Conservation (phyloP, 2,113 vertebrate species). For the Sinocyclocheilus anshuiensis region DNA sequence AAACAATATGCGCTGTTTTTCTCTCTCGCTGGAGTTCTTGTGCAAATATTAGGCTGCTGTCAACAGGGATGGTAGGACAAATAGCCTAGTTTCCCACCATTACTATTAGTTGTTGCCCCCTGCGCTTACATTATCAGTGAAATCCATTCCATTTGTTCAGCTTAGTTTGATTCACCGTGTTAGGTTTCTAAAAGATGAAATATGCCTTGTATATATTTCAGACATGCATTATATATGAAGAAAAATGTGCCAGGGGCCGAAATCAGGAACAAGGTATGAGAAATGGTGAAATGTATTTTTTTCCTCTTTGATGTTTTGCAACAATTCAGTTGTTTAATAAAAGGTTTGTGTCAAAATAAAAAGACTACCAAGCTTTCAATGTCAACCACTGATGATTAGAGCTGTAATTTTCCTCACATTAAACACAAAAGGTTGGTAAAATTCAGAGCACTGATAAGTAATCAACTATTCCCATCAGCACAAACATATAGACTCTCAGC, state of each 20-base stretch:
- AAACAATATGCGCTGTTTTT: constrained; percentile 25
- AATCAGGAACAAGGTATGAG: constrained; percentile 20
- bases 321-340: constrained; percentile 26
- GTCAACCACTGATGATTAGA: constrained; percentile 33
- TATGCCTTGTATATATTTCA: constrained; percentile 39
- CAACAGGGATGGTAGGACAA: constrained; percentile 37
- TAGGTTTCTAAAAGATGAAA: constrained; percentile 37
- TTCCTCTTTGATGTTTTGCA: constrained; percentile 14
- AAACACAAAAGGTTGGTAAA: not conserved
- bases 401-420: constrained; percentile 18
- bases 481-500: not conserved
- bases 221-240: constrained; percentile 42
- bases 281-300: not conserved
- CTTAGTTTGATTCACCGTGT: constrained; percentile 33
- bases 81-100: constrained; percentile 32
- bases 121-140: constrained; percentile 27
- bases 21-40: constrained; percentile 15
- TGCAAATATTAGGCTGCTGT: constrained; percentile 34
- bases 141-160: constrained; percentile 45
- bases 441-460: constrained; percentile 7
- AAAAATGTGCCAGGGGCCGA: constrained; percentile 25
- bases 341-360: constrained; percentile 19
- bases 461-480: not conserved
- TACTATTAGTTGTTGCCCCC: constrained; percentile 39
- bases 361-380: constrained; percentile 5